Evolutionary conservation across 2,113 vertebrate genomes (phyloP), one percentile per base, ranked within the genome.

Genomic region (Peromyscus leucopus): DNA sequence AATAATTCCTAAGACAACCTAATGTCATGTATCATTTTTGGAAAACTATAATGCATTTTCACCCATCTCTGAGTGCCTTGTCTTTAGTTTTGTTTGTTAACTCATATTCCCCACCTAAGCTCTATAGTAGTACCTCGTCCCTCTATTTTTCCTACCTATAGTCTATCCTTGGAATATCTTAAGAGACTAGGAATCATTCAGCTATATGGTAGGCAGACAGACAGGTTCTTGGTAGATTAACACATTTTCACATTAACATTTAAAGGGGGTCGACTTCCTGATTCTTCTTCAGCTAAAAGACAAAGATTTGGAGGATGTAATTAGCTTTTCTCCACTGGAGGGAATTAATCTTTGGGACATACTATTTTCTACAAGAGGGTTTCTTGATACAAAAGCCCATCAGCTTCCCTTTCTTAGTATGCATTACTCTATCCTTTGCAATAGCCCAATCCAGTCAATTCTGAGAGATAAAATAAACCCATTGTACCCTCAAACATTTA

Each of bases 81-180:
- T 7, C 12, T 86, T 48, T 46, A 48, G 19, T 55, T 22, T 91
- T 26, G 10, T 84, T 46, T 72, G 12, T 26, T 48, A 28, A 65
- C 5, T 63, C 24, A 3, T 33, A 84, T 31, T 75, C 7, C 26
- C 24, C 6, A 17, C n/a, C 19, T 46, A 39, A 84, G 22, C 16
- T 13, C 17, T 9, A 0, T 39, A 33, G 4, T 26, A 59, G 39
- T 28, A 7, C 31, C 61, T 67, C 19, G 0, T 6, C 2, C 5
- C 12, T n/a, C 1, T 72, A 1, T 5, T 59, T 83, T 72, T 89
- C 33, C 21, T 13, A 1, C 31, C 6, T n/a, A 5, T 42, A 42
- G 8, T 48, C 15, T 75, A 36, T 59, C 24, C 2, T 51, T 31
- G n/a, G 8, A 19, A 3, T 28, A 11, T 19, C 31, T 84, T 84